Base-by-base conservation (phyloP, 2,888 invertebrate species). In the Eulithis prunata region DNA sequence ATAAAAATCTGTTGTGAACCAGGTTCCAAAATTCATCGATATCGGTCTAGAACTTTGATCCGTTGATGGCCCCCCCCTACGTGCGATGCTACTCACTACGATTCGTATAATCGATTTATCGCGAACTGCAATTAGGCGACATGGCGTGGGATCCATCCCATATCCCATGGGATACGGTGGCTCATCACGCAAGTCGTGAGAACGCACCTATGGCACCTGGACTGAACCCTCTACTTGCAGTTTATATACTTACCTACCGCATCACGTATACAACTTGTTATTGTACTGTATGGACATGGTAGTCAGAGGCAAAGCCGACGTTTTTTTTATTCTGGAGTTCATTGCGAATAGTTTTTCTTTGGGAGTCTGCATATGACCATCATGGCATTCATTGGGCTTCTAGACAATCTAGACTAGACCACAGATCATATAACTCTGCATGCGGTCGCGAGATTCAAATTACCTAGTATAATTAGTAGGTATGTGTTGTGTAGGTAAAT, bases 121-220 rank as follows among this genome's bases (percentile, higher is more conserved):
- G 68, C 62, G 53, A 71, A 69, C 69, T 62, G 70, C 71, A 80
- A 76, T 75, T 72, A 75, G 80, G 76, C 73, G 75, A 78, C 71
- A 76, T 71, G 64, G 72, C 67, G 67, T 62, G 69, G 67, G 74
- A 66, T 52, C 54, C 47, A 51, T 63, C 59, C 51, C 55, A 32
- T 57, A 78, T 82, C 82, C 81, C 79, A 80, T 77, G 78, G 78
- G 76, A 76, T 73, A 71, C 69, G 76, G 69, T 45, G 61, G 67
- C 58, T 62, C 77, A 72, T 80, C 86, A 84, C 84, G 82, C 85
- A 78, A 84, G 76, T 77, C 88, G 88, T 89, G 89, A 83, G 89
- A 89, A 88, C 12, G 28, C 28, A 43, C 68, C 65, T 49, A 60
- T 57, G 63, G 68, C 85, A 85, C 86, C 86, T 87, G 86, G 85